phyloP scores from a whole-genome alignment of 2,113 vertebrate species.

The Epinephelus cyanopodus region DNA sequence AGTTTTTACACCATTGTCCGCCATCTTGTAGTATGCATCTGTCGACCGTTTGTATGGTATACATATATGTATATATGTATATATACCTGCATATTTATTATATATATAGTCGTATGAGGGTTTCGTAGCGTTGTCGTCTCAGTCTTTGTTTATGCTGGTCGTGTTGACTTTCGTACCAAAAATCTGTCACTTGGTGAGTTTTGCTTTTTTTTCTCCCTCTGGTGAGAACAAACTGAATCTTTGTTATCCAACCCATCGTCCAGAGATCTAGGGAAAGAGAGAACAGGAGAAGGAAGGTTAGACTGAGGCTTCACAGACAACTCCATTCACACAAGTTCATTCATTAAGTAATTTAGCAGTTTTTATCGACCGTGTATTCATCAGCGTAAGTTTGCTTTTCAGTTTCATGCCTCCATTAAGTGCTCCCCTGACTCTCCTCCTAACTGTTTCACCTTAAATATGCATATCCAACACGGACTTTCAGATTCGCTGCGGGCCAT shows the following conservation, averaged over 20 bases:
- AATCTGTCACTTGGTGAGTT: conserved; percentile 73
- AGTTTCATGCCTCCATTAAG: background rate
- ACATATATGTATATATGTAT: conserved; percentile 70
- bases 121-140: conserved; percentile 75
- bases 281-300: conserved; percentile 28
- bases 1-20: conserved; percentile 82
- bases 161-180: conserved; percentile 82
- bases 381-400: background rate
- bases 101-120: conserved; percentile 64
- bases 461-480: conserved; percentile 7
- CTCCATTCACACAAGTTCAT: background rate
- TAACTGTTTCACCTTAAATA: conserved; percentile 3
- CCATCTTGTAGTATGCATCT: conserved; percentile 70
- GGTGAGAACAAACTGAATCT: conserved; percentile 75
- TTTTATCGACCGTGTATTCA: background rate
- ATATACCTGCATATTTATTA: conserved; percentile 71
- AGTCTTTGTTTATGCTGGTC: conserved; percentile 80
- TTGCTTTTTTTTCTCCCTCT: conserved; percentile 65
- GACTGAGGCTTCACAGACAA: background rate
- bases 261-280: conserved; percentile 67
- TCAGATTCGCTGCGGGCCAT: background rate
- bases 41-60: conserved; percentile 69
- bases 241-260: conserved; percentile 78
- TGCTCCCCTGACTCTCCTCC: background rate
- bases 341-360: background rate